Percentiles rank a stretch among this genome's conserved stretches.
These are phyloP conservation scores for Lycaon pictus DNA, from an alignment of 2,113 vertebrate genomes.

Conservation along the genomic window DNA sequence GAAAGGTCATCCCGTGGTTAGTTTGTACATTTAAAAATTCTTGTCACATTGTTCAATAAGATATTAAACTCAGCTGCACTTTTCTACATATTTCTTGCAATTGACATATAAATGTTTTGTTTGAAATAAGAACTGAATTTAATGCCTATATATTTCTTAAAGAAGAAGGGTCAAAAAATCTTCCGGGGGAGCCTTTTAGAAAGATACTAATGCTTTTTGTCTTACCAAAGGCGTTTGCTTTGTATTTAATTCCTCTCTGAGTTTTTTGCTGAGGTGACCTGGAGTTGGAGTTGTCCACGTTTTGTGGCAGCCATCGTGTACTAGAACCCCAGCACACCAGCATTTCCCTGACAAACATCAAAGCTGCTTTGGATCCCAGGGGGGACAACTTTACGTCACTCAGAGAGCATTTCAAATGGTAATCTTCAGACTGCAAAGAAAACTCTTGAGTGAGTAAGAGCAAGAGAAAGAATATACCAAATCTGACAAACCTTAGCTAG, in stretches of 20 bases:
- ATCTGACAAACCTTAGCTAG: neutral
- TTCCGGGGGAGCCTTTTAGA: constrained; percentile 24
- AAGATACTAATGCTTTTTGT: constrained; percentile 54
- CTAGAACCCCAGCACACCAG: neutral
- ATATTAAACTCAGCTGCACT: constrained; percentile 66
- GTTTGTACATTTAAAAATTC: constrained; percentile 78
- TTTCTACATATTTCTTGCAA: constrained; percentile 62
- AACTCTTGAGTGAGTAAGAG: neutral
- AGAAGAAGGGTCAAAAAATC: neutral
- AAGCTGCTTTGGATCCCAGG: constrained; percentile 1
- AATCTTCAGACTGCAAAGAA: constrained; percentile 3
- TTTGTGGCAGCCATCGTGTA: neutral
- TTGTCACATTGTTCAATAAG: constrained; percentile 74
- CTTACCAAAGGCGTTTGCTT: constrained; percentile 62
- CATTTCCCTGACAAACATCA: constrained; percentile 24
- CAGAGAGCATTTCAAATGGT: constrained; percentile 52
- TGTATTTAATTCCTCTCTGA: constrained; percentile 62
- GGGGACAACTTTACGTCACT: neutral
- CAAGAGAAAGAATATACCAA: neutral
- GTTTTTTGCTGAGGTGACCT: neutral
- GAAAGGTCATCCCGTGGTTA: constrained; percentile 76
- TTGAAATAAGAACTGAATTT: constrained; percentile 63
- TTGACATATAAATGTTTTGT: constrained; percentile 67
- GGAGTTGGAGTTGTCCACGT: neutral
- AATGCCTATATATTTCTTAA: constrained; percentile 47